Evolutionary conservation across 2,888 invertebrate genomes (phyloP).

Genomic region (Chymomyza amoena): DNA sequence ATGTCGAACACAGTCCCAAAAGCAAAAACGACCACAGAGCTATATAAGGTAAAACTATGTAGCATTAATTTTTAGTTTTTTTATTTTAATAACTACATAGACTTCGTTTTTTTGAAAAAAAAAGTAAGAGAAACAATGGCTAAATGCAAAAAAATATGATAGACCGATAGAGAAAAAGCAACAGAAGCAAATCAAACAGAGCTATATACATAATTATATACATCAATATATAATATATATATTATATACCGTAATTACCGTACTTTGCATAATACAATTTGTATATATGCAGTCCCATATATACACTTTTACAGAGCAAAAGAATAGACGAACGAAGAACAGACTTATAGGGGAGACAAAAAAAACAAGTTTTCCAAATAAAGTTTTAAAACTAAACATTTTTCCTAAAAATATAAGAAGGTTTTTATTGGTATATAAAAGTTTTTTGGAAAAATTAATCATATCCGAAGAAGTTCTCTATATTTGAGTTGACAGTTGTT

Average conservation of each 20-base stretch:
- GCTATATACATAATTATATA: constrained; percentile 56
- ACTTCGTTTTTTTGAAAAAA: constrained; percentile 34
- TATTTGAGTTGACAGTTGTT: neutral
- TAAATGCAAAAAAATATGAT: constrained; percentile 17
- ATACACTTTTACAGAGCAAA: constrained; percentile 70
- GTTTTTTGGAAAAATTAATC: neutral
- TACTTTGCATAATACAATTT: constrained; percentile 47
- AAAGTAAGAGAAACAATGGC: constrained; percentile 22
- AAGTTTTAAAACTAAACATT: constrained; percentile 74
- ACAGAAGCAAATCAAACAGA: constrained; percentile 71
- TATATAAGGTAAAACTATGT: neutral
- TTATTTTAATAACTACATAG: neutral
- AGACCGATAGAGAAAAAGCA: constrained; percentile 29
- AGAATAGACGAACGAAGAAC: constrained; percentile 33
- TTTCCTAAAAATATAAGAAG: constrained; percentile 60
- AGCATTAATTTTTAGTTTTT: neutral
- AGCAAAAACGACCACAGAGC: neutral
- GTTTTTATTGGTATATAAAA: neutral
- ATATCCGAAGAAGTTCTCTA: neutral
- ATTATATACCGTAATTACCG: constrained; percentile 50
- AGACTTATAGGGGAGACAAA: constrained; percentile 38
- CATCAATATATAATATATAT: constrained; percentile 21
- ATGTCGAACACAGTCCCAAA: constrained; percentile 10
- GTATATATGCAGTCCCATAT: constrained; percentile 42
- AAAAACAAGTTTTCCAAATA: constrained; percentile 75